Percentiles rank a stretch among this genome's conserved stretches.
Conservation (phyloP, 2,113 vertebrate genomes). For the Trichechus manatus region DNA sequence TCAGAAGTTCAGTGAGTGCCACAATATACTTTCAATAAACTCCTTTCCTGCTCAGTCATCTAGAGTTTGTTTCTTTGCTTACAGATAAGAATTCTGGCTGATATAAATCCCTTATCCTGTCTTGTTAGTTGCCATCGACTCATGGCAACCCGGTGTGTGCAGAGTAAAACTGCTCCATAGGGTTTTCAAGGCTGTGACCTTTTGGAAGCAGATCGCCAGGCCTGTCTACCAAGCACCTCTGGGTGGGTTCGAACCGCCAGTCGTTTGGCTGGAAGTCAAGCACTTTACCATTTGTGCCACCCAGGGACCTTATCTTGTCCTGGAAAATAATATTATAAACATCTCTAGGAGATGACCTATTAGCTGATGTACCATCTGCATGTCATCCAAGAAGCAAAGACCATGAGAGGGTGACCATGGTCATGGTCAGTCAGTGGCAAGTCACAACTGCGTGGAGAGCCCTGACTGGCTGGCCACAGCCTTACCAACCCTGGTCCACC, state of each 20-base stretch:
- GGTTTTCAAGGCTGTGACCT: neutral
- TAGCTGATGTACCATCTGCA: neutral
- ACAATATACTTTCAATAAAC: neutral
- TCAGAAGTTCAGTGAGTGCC: neutral
- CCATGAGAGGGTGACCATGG: neutral
- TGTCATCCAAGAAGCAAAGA: neutral
- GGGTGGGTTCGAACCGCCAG: neutral
- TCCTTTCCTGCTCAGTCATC: neutral
- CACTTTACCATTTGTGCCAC: neutral
- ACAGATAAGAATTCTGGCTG: neutral
- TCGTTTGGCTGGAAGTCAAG: neutral
- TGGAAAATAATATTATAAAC: neutral
- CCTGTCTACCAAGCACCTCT: neutral
- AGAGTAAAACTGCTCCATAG: neutral
- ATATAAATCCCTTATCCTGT: neutral
- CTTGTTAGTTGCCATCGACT: neutral
- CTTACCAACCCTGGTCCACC: neutral
- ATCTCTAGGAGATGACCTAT: neutral
- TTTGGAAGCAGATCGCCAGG: neutral
- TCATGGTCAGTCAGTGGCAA: neutral
- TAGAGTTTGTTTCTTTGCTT: neutral
- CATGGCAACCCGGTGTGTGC: neutral
- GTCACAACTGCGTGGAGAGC: neutral
- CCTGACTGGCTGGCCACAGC: neutral
- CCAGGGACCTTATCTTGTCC: neutral